Evolutionary conservation across 2,888 invertebrate genomes (phyloP), one percentile per base, ranked within the genome.

Genomic region (Brachypterus glaber): DNA sequence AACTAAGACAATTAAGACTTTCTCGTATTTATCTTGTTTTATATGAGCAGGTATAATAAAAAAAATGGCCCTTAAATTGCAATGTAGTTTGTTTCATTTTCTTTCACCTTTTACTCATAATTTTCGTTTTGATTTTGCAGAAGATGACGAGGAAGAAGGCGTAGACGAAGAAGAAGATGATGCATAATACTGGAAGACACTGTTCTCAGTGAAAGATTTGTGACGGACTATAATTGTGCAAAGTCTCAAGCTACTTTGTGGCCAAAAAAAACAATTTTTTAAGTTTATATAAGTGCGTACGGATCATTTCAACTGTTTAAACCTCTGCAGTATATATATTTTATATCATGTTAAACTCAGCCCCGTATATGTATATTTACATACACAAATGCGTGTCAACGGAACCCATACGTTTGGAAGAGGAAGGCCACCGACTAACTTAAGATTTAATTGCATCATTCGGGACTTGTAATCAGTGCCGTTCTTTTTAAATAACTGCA

Each of bases 81-180:
- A n/a, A n/a, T n/a, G n/a, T n/a, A n/a, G n/a, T n/a, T n/a, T n/a
- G n/a, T n/a, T n/a, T n/a, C n/a, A n/a, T n/a, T n/a, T n/a, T n/a
- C n/a, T n/a, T n/a, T n/a, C n/a, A n/a, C n/a, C n/a, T n/a, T n/a
- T n/a, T n/a, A n/a, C n/a, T n/a, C n/a, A n/a, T n/a, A n/a, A n/a
- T n/a, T n/a, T 21, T 21, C 9, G 25, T 38, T 26, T 46, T 37
- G 38, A 43, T 39, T 43, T 56, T 58, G 21, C 46, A 63, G 64
- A 63, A 47, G 65, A 65, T 38, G 66, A 66, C 36, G 66, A 66
- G 24, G 66, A 65, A 41, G 64, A 63, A 36, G 64, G 57, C 40
- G 63, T 58, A 42, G 65, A 64, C 43, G 66, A 65, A 44, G 66
- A 66, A 41, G 66, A 65, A 40, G 61, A 64, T 32, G 67, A 66